A percentile compares a stretch with the other conserved stretches of the same genome.
These are phyloP conservation scores for Tetraodon nigroviridis DNA, from an alignment of 2,113 vertebrate genomes.

Conservation along the genomic window DNA sequence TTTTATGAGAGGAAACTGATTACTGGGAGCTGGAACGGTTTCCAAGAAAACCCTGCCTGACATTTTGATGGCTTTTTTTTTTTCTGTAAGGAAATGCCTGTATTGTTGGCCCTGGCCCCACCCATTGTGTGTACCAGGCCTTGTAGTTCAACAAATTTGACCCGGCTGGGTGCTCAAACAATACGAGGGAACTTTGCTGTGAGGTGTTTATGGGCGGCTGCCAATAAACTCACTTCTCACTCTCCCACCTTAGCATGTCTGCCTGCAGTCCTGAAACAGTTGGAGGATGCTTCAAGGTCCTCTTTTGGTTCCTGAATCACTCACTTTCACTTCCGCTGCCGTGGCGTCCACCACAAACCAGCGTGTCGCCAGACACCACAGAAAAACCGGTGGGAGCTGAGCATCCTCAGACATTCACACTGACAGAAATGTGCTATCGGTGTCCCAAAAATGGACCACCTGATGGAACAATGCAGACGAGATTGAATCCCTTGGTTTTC, in stretches of 20 bases:
- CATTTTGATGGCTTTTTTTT: constrained; percentile 36
- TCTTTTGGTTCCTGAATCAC: constrained; percentile 27
- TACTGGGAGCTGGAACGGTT: background rate
- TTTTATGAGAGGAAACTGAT: constrained; percentile 22
- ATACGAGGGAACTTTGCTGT: constrained; percentile 20
- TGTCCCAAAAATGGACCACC: no score
- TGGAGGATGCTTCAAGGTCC: constrained; percentile 52
- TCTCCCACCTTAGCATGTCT: background rate
- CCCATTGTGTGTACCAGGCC: constrained; percentile 31
- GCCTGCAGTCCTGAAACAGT: constrained; percentile 14
- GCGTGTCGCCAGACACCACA: background rate
- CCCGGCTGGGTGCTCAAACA: constrained; percentile 26
- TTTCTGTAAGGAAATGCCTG: constrained; percentile 30
- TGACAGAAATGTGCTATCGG: background rate
- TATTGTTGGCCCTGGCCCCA: constrained; percentile 21
- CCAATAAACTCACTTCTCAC: constrained; percentile 17
- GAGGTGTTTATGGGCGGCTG: constrained; percentile 10
- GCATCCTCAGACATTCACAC: constrained; percentile 3
- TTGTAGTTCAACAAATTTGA: constrained; percentile 17
- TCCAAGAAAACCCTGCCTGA: constrained; percentile 27
- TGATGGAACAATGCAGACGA: no score
- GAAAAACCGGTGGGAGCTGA: background rate
- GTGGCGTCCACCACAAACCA: constrained; percentile 6
- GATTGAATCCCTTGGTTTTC: no score
- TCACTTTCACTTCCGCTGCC: constrained; percentile 58